Evolutionary conservation across 2,797 vertebrate species (phyloP), one percentile per base, ranked within the genome.

Genomic region (Urocyon cinereoargenteus): DNA sequence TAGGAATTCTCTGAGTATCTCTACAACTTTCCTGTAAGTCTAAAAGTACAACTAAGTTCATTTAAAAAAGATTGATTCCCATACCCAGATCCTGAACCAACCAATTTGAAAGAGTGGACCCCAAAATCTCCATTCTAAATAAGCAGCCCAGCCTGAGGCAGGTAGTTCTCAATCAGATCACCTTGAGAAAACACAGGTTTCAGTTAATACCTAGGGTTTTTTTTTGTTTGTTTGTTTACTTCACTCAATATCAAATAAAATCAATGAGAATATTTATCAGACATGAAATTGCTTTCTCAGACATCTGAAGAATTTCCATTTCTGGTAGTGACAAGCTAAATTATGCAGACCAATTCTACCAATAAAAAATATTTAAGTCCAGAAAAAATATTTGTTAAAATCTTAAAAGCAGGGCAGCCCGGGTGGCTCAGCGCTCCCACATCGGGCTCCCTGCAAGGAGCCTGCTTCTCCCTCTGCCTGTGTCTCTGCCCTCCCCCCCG

Each of bases 331-430:
- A 86, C 15, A 94, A 89, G n/a, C 49, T 78, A 90, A 6, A 88
- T 78, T 57, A 96, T 28, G 9, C 15, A 89, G 19, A 85, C 36
- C 15, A 96, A 82, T 14, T 55, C 49, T 86, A 72, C n/a, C 16
- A 64, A 40, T 40, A 92, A 96, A 88, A 40, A 31, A 62, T 70
- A 5, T 81, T 6, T 31, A 92, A 93, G 26, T 26, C 70, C 7
- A 92, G 53, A 94, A 62, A n/a, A 77, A 90, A 62, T 31, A 86
- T 59, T 51, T 91, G 45, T 59, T 82, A 68, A 64, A 78, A 93
- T 51, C 62, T 72, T 90, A 75, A 86, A 91, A 86, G n/a, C 36
- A 72, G 11, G 31, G 18, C 40, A 45, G 40, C 40, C 40, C 5
- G 40, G 40, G 40, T 45, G 40, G 40, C 40, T 45, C 40, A 45